Evolutionary conservation across 2,888 invertebrate genomes (phyloP), one percentile per base, ranked within the genome.

Genomic region (Euproctis similis): DNA sequence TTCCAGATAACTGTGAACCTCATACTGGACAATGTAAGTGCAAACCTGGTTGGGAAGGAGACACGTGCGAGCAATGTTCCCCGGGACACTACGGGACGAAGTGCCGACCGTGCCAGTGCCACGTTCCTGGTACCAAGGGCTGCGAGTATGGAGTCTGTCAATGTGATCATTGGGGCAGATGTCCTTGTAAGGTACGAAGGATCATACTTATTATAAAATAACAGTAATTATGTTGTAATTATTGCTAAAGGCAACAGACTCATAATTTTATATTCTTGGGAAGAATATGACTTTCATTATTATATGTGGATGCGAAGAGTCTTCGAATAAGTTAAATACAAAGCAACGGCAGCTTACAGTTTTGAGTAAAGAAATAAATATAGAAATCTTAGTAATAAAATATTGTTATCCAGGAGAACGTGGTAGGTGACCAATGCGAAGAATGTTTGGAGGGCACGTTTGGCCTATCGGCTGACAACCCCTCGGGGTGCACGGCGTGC

Each of bases 401-500:
- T 2, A 7, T 20, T 1, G 6, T 7, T 8, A 66, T 67, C 0
- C 67, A 94, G 94, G 87, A 89, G 31, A 91, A 96, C 53, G 96
- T 92, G 0, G 87, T 89, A 4, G 98, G 98, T 0, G 87, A 89
- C 25, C 91, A 92, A 46, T 99, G 98, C 66, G 89, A 93, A 58
- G 73, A 85, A 8, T 99, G 98, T 73, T 88, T 89, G 44, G 87
- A 90, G 20, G 93, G 94, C 10, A 93, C 95, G 0, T 98, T 98
- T 70, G 95, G 96, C 0, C 75, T 98, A 12, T 88, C 93, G 0
- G 74, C 73, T 0, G 87, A 89, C 23, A 95, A 94, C 70, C 89
- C 92, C 0, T 88, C 88, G 29, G 98, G 98, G 4, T 99, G 98
- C 70, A 95, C 95, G 1, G 90, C 92, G 34, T 99, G 98, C 72